Conservation (phyloP, 2,797 vertebrate genomes). For the Trachops cirrhosus region DNA sequence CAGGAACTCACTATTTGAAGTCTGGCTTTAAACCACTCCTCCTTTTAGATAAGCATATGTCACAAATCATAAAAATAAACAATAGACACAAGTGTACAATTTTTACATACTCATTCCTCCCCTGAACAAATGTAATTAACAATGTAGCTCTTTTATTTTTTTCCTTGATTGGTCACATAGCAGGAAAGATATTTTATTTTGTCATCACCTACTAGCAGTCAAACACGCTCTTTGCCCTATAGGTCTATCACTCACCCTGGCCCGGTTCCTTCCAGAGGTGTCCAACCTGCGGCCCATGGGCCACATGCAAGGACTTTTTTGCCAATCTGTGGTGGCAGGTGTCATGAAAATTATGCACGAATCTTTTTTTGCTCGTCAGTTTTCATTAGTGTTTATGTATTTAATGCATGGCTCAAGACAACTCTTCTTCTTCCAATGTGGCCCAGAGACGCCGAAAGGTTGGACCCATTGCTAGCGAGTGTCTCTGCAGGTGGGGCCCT, state of each 20-base stretch:
- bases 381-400: too few relatives aligned
- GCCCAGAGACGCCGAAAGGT: too few relatives aligned
- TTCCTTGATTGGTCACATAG: background rate
- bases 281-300: too few relatives aligned
- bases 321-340: too few relatives aligned
- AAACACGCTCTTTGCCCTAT: background rate
- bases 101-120: background rate
- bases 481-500: background rate
- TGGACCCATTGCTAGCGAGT: too few relatives aligned
- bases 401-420: too few relatives aligned
- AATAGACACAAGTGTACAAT: background rate
- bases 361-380: too few relatives aligned
- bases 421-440: too few relatives aligned
- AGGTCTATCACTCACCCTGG: background rate
- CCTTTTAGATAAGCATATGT: background rate
- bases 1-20: background rate
- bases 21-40: background rate
- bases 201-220: background rate
- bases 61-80: background rate
- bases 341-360: too few relatives aligned
- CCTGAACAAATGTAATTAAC: background rate
- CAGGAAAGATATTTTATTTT: background rate
- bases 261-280: too few relatives aligned
- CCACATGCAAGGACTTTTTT: too few relatives aligned
- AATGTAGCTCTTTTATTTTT: background rate